These are phyloP conservation scores for Tetraodon nigroviridis DNA, from an alignment of 2,113 vertebrate genomes.

Conservation along the genomic window DNA sequence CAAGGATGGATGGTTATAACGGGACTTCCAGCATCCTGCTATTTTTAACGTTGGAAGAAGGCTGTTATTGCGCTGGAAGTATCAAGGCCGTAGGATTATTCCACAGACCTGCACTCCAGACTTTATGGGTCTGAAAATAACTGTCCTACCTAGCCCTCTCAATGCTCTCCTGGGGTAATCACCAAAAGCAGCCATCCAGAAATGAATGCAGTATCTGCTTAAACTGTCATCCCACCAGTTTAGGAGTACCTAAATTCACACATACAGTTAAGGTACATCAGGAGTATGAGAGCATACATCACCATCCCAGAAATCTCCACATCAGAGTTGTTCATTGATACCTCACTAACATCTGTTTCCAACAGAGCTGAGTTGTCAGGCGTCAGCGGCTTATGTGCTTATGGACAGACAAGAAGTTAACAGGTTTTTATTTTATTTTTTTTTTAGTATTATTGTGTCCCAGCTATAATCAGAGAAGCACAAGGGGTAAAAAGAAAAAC, in stretches of 20 bases:
- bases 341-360: constrained; percentile 10
- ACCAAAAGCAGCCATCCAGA: constrained; percentile 64
- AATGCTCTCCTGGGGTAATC: constrained; percentile 55
- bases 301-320: constrained; percentile 7
- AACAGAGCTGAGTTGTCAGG: constrained; percentile 5
- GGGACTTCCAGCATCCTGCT: constrained; percentile 65
- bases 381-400: constrained; percentile 9
- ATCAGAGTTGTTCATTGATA: constrained; percentile 32
- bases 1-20: constrained; percentile 63
- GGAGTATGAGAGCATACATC: constrained; percentile 11
- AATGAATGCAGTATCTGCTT: constrained; percentile 63
- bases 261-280: constrained; percentile 24
- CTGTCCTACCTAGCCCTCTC: constrained; percentile 55
- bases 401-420: not conserved
- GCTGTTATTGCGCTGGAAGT: constrained; percentile 62
- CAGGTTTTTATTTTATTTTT: not conserved
- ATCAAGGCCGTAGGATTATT: constrained; percentile 64
- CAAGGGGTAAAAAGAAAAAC: too few relatives aligned
- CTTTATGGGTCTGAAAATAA: constrained; percentile 74
- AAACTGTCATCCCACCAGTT: constrained; percentile 57
- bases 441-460: not conserved
- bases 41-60: constrained; percentile 63
- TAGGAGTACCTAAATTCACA: constrained; percentile 44
- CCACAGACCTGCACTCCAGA: constrained; percentile 63
- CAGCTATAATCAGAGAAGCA: too few relatives aligned